Percentiles rank a stretch among this genome's conserved stretches.
Evolutionary conservation across 1,140 invertebrate genomes (phyloP).

Genomic region (Sitophilus oryzae): DNA sequence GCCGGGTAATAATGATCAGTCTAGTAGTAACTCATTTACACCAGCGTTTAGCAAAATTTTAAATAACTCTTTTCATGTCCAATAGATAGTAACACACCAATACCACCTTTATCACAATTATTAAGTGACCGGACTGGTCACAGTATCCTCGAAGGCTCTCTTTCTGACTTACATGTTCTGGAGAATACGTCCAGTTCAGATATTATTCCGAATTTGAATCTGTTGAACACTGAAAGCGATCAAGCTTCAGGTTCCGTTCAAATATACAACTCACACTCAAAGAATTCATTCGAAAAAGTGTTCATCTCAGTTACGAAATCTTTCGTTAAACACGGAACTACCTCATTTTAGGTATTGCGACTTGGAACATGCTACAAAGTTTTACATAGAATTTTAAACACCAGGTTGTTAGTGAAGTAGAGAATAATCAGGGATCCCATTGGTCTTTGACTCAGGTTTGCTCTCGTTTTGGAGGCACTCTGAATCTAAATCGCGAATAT

Average conservation of each 20-base stretch:
- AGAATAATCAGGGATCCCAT: too few relatives aligned
- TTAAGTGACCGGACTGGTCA: neutral
- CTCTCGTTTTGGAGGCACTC: too few relatives aligned
- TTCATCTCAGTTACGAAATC: slow-evolving; percentile 35
- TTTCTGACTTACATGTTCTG: neutral
- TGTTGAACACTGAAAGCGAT: neutral
- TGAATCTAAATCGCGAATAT: too few relatives aligned
- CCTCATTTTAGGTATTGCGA: slow-evolving; percentile 43
- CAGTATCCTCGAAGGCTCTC: neutral
- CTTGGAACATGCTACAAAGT: slow-evolving; percentile 42
- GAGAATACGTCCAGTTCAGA: neutral
- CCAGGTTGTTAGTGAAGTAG: too few relatives aligned
- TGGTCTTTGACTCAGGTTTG: too few relatives aligned
- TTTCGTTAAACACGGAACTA: slow-evolving; percentile 39
- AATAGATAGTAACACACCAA: neutral
- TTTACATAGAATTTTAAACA: too few relatives aligned
- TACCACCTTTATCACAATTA: neutral
- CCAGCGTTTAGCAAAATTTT: slow-evolving; percentile 22
- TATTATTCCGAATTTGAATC: neutral
- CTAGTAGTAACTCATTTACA: neutral
- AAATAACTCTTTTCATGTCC: slow-evolving; percentile 5
- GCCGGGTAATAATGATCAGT: neutral
- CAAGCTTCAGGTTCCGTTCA: neutral
- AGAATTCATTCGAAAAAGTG: slow-evolving; percentile 13
- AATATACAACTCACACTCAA: slow-evolving; percentile 1